Conservation (phyloP, 2,888 invertebrate species). For the Tridacna gigas region DNA sequence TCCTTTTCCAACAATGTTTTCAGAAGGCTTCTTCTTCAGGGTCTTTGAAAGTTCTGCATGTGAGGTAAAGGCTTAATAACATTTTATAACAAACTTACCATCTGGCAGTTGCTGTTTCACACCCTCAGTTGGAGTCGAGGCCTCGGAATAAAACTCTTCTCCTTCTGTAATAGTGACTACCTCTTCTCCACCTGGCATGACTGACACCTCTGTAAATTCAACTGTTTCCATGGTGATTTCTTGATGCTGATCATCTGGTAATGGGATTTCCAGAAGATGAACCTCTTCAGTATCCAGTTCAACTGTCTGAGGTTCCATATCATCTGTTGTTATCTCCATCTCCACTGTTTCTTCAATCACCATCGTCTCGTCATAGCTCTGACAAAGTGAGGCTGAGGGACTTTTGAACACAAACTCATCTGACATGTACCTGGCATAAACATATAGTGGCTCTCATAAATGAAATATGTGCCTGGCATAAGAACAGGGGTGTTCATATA, state of each 20-base stretch:
- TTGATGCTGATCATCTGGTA: conserved; percentile 48
- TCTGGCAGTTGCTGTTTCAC: too few relatives aligned
- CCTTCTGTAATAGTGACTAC: conserved; percentile 42
- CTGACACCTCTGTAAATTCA: conserved; percentile 44
- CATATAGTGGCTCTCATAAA: too few relatives aligned
- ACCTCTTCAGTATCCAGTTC: conserved; percentile 38
- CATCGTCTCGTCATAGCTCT: conserved; percentile 62
- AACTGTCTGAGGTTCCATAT: conserved; percentile 42
- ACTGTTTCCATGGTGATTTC: conserved; percentile 54
- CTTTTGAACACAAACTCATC: conserved; percentile 84
- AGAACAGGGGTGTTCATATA: too few relatives aligned
- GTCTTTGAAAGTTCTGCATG: too few relatives aligned
- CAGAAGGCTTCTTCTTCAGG: background rate
- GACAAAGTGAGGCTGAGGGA: conserved; percentile 41
- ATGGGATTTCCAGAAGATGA: conserved; percentile 54
- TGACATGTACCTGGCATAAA: conserved; percentile 78
- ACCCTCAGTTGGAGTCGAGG: too few relatives aligned
- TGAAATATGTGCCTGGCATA: too few relatives aligned
- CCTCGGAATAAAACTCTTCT: conserved; percentile 7
- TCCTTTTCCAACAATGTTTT: conserved; percentile 13
- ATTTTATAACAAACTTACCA: too few relatives aligned
- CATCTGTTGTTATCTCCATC: conserved; percentile 53
- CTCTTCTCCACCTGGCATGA: conserved; percentile 44
- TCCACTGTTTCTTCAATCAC: conserved; percentile 65
- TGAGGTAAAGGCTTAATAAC: too few relatives aligned